Conservation (phyloP, 2,797 vertebrate species). For the Diceros bicornis region DNA sequence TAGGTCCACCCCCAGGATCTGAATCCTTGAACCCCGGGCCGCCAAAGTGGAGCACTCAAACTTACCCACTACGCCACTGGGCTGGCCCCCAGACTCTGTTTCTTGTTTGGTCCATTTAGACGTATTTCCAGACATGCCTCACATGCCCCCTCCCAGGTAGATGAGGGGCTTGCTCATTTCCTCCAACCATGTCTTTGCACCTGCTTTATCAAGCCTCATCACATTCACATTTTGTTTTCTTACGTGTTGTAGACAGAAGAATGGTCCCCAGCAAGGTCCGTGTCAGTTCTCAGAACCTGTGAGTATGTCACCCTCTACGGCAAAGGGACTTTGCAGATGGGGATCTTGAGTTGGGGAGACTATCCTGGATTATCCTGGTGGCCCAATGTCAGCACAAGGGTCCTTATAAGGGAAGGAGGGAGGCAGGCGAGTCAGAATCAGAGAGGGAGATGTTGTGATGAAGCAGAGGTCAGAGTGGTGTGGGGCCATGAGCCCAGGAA, state of each 20-base stretch:
- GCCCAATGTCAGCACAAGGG: too few species aligned
- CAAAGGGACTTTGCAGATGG: background rate
- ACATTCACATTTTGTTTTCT: background rate
- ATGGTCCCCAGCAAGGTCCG: background rate
- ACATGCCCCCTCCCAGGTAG: rapidly evolving
- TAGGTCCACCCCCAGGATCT: too few species aligned
- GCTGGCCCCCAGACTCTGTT: too few species aligned
- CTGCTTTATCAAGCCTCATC: background rate
- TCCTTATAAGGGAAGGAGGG: background rate
- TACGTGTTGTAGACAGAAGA: background rate
- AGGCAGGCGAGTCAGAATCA: background rate
- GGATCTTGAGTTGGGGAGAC: background rate
- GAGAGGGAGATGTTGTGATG: background rate
- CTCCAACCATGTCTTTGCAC: background rate
- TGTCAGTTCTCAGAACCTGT: background rate
- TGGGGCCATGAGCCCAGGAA: background rate
- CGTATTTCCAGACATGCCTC: too few species aligned
- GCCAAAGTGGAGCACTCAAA: too few species aligned
- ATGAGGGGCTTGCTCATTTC: background rate
- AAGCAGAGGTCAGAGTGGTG: background rate
- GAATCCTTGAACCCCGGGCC: too few species aligned
- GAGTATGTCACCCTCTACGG: background rate
- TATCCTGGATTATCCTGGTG: background rate
- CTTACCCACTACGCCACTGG: too few species aligned
- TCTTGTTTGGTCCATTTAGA: background rate